Base-by-base conservation (phyloP, 2,113 vertebrate genomes). In the Dolichallabes microphthalmus region DNA sequence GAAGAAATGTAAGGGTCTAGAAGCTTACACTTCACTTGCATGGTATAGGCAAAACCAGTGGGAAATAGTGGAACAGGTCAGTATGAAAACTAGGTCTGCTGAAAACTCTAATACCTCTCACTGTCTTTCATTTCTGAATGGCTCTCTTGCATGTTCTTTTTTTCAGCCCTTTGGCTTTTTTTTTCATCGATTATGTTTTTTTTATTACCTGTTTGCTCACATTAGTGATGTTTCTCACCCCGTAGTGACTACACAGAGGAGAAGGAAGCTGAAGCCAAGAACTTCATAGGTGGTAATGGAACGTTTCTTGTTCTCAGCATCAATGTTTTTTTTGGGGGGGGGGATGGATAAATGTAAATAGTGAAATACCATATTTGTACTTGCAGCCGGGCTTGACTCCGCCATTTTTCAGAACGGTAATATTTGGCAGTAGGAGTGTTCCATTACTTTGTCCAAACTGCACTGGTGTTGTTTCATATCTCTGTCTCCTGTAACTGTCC, bases 171-270 rank as follows among this genome's bases (percentile, higher is more conserved):
- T 61, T 22, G 30, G 22, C 57, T n/a, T n/a, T 66, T 32, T 60
- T 76, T 60, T 45, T 45, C 64, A 30, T 17, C 66, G 25, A 25
- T 0, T 39, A n/a, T 66, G 35, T 60, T 35, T 60, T 35, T 60
- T 60, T 73, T 45, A 73, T 52, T 20, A 75, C 79, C 17, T 53
- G 53, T 78, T 91, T 82, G 73, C 73, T 87, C 76, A 91, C 75
- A 39, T 77, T 61, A 88, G 74, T 90, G 53, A 66, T 88, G 19
- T 91, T 88, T 94, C 82, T 90, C 75, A 73, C 89, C 91, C 91
- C 87, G 25, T 92, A 99, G 98, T 92, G 98, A 99, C 93, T 94
- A 93, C 75, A 90, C 93, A n/a, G 98, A 98, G 90, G 97, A 98
- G 85, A 96, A 96, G 92, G 97, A 97, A 83, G 92, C 96, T 5